Percentiles rank a stretch among this genome's conserved stretches.
Conservation (phyloP, 2,888 invertebrate genomes). For the Quadriops clusia region DNA sequence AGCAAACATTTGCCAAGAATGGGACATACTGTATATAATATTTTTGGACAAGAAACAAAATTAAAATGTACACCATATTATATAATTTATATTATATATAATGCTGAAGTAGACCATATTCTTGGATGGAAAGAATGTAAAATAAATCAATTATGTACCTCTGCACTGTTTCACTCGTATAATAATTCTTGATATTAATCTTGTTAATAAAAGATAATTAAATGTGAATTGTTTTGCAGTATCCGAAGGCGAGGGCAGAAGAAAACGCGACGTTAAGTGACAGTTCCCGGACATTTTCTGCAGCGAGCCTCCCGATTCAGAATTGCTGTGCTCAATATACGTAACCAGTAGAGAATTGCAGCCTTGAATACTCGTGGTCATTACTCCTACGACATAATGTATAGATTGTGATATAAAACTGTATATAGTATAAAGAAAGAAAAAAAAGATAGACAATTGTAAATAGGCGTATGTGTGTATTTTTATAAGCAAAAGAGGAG, state of each 20-base stretch:
- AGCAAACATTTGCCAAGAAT: too few species aligned
- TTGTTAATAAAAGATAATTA: not conserved
- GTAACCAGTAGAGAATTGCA: conserved; percentile 24
- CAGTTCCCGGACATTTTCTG: conserved; percentile 31
- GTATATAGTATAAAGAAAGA: too few species aligned
- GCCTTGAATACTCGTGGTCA: conserved; percentile 22
- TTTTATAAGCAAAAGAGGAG: conserved; percentile 7
- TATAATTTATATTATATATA: too few species aligned
- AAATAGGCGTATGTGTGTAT: conserved; percentile 22
- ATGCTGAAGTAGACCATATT: too few species aligned
- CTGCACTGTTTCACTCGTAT: too few species aligned
- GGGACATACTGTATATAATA: too few species aligned
- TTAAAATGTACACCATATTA: too few species aligned
- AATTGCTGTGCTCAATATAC: conserved; percentile 24
- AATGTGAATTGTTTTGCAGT: conserved; percentile 24
- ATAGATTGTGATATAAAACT: conserved; percentile 36
- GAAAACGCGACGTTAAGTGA: conserved; percentile 39
- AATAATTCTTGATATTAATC: not conserved
- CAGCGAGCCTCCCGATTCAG: conserved; percentile 18
- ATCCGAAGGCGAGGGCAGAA: conserved; percentile 34
- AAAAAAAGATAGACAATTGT: conserved; percentile 27
- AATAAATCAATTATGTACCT: too few species aligned
- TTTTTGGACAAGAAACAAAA: too few species aligned
- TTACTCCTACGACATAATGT: conserved; percentile 27
- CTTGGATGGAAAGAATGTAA: too few species aligned